Percentiles rank a stretch among this genome's conserved stretches.
These are phyloP conservation scores for Harpalus rufipes DNA, from an alignment of 2,888 invertebrate species.

Conservation along the genomic window DNA sequence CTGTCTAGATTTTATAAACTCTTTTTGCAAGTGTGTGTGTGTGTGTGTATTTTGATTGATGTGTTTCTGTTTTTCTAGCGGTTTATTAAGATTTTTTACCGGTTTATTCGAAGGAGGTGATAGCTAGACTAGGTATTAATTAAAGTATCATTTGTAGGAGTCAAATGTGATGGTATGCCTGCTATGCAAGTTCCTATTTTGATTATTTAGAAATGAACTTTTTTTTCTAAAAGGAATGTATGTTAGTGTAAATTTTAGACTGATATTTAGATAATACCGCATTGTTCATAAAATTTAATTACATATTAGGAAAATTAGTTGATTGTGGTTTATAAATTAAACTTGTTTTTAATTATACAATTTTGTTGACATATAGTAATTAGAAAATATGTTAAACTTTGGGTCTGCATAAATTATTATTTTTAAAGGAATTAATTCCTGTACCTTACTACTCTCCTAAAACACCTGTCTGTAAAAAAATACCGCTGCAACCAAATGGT, in stretches of 20 bases:
- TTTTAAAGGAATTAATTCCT: too few species aligned
- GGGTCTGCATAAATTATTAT: background rate
- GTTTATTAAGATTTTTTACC: conserved; percentile 59
- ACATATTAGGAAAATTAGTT: conserved; percentile 37
- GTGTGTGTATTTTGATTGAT: conserved; percentile 59
- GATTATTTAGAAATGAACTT: conserved; percentile 44
- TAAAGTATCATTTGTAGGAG: conserved; percentile 64
- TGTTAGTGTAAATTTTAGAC: conserved; percentile 24
- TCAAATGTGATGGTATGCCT: conserved; percentile 42
- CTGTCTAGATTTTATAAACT: conserved; percentile 34
- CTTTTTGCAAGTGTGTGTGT: conserved; percentile 32
- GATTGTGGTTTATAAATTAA: conserved; percentile 19
- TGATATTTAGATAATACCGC: background rate
- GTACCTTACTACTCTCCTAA: too few species aligned
- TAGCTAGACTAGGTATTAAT: conserved; percentile 46
- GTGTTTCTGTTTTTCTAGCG: conserved; percentile 53
- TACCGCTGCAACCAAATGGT: too few species aligned
- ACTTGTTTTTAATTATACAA: conserved; percentile 44
- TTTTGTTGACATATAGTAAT: conserved; percentile 35
- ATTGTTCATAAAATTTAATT: conserved; percentile 5
- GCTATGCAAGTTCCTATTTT: conserved; percentile 7
- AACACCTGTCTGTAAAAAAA: too few species aligned
- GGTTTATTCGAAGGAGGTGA: conserved; percentile 46
- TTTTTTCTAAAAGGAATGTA: background rate
- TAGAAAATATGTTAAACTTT: conserved; percentile 13